Evolutionary conservation across 1,140 invertebrate genomes (phyloP), one percentile per base, ranked within the genome.

Genomic region (Doryteuthis pealeii): DNA sequence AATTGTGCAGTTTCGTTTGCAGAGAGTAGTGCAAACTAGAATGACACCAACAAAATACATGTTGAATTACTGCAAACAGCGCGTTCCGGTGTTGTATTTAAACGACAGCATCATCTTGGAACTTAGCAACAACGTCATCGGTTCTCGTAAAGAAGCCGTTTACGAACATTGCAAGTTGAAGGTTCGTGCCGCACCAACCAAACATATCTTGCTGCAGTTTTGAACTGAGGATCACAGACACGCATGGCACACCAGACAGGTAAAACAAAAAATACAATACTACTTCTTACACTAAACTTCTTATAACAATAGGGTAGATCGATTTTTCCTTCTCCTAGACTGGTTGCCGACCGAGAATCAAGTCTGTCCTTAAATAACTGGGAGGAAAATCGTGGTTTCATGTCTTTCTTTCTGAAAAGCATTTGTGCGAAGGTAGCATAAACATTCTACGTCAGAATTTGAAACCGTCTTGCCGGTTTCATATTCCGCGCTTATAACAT

Each of bases 161-260:
- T 68, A 30, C 31, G 66, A 32, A 31, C 66, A 68, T 30, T 68
- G 66, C 22, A 30, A 31, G 18, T 26, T 68, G 18, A 68, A 68
- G 30, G 66, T 68, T 31, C 28, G 32, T 8, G 32, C 22, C 6
- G 5, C 22, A 3, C 8, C 28, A 5, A 22, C 6, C n/a, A 31
- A 33, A 68, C 66, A 68, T 33, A 33, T 68, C 10, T 22, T 68
- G 4, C 28, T 68, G 15, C 66, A 68, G 28, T 68, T 68, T 30
- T 30, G 18, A 30, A 31, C 66, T 68, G 22, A 2, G 30, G 10
- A 68, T 68, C 8, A 30, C 66, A 5, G 66, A 68, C 30, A 12
- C 32, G 1, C 32, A 68, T 22, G 66, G 66, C 22, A 68, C 66
- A 6, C 66, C 66, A 14, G 66, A 68, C 66, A 68, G 66, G 66